A percentile compares a stretch with the other conserved stretches of the same genome.
phyloP scores from a whole-genome alignment of 2,888 invertebrate genomes.

The Entomobrya multifasciata region DNA sequence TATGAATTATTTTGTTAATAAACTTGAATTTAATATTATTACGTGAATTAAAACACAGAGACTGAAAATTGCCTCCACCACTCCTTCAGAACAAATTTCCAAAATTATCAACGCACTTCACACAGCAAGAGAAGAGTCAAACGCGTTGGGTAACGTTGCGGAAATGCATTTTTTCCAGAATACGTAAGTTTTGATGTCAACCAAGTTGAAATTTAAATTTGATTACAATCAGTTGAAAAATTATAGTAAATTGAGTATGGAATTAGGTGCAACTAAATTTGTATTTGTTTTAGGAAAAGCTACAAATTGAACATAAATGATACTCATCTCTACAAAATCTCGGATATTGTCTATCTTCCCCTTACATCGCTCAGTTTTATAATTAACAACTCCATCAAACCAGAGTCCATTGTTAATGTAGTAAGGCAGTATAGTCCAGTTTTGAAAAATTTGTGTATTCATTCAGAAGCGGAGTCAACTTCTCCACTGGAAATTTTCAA shows the following conservation, averaged over 20 bases:
- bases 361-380: conserved; percentile 49
- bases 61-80: conserved; percentile 62
- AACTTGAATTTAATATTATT: too few relatives aligned
- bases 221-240: too few relatives aligned
- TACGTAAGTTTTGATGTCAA: conserved; percentile 24
- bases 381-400: conserved; percentile 33
- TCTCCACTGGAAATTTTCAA: conserved; percentile 37
- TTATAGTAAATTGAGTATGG: too few relatives aligned
- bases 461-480: conserved; percentile 37
- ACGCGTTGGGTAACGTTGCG: conserved; percentile 20
- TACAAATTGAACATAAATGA: conserved; percentile 10
- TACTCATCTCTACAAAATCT: conserved; percentile 51
- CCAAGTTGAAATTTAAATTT: too few relatives aligned
- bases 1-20: too few relatives aligned
- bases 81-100: conserved; percentile 39
- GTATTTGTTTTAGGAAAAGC: conserved; percentile 14
- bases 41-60: too few relatives aligned
- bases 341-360: conserved; percentile 40
- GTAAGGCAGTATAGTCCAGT: conserved; percentile 51
- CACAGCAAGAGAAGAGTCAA: conserved; percentile 19
- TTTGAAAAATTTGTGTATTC: conserved; percentile 56
- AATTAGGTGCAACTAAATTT: background rate
- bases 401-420: conserved; percentile 48
- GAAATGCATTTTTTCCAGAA: conserved; percentile 42
- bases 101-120: conserved; percentile 57